Evolutionary conservation across 1,140 invertebrate species (phyloP).

Genomic region (Daktulosphaira vitifoliae): DNA sequence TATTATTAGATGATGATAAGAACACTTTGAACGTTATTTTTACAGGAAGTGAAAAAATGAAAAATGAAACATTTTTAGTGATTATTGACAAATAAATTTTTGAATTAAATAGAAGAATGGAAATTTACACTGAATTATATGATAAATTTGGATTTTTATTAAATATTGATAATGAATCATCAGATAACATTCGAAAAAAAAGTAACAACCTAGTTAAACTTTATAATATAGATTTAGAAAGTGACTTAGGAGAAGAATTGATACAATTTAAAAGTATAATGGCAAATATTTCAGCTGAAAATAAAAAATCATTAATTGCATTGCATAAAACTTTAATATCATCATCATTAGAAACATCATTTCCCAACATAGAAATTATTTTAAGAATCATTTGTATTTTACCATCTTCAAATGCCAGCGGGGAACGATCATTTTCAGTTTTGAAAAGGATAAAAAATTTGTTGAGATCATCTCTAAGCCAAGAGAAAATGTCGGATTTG

Average conservation of each 20-base stretch:
- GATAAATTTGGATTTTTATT: too few relatives aligned
- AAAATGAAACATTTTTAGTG: constrained; percentile 8
- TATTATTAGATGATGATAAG: too few relatives aligned
- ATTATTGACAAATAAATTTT: neutral
- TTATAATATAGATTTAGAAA: neutral
- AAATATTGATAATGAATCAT: neutral
- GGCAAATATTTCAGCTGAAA: neutral
- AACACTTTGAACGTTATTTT: constrained; percentile 1
- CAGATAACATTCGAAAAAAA: neutral
- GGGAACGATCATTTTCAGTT: neutral
- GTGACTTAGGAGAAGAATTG: too few relatives aligned
- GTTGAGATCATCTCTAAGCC: too few relatives aligned
- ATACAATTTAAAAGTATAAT: too few relatives aligned
- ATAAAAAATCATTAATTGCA: neutral
- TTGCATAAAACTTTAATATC: neutral
- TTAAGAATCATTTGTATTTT: neutral
- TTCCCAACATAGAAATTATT: neutral
- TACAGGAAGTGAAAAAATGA: neutral
- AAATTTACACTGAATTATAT: neutral
- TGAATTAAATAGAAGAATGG: neutral
- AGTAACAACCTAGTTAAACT: neutral
- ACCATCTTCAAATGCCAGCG: neutral
- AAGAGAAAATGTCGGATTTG: too few relatives aligned
- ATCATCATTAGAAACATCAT: neutral
- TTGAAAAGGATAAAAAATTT: neutral